A percentile compares a stretch with the other conserved stretches of the same genome.
Conservation (phyloP, 2,113 vertebrate genomes). For the Colius striatus region DNA sequence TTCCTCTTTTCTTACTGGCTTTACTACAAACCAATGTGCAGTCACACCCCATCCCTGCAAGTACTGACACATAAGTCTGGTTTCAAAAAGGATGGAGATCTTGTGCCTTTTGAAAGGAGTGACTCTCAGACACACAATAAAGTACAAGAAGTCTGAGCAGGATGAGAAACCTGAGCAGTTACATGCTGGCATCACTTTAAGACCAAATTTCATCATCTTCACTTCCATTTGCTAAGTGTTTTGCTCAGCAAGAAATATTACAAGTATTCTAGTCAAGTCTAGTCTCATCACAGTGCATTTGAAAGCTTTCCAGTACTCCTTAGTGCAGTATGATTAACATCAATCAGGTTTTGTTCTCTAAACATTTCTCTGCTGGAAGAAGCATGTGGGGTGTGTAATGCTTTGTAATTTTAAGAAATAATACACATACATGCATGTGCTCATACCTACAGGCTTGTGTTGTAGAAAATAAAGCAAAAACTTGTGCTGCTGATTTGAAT, state of each 20-base stretch:
- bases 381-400: neutral
- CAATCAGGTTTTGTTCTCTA: slow-evolving; percentile 32
- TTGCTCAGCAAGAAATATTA: slow-evolving; percentile 34
- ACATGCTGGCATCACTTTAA: slow-evolving; percentile 15
- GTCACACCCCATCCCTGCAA: slow-evolving; percentile 9
- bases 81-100: slow-evolving; percentile 27
- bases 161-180: slow-evolving; percentile 24
- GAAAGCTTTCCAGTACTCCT: slow-evolving; percentile 40
- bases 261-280: slow-evolving; percentile 30
- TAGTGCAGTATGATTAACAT: slow-evolving; percentile 11
- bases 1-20: slow-evolving; percentile 2
- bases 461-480: neutral
- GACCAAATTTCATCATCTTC: slow-evolving; percentile 35
- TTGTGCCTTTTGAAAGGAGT: neutral
- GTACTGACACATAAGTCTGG: neutral
- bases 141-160: neutral
- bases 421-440: neutral
- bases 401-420: neutral
- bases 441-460: neutral
- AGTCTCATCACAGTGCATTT: neutral
- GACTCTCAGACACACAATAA: neutral
- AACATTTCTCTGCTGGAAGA: neutral
- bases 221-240: slow-evolving; percentile 20
- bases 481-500: neutral
- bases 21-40: slow-evolving; percentile 16